Evolutionary conservation across 2,113 vertebrate species (phyloP), one percentile per base, ranked within the genome.

Genomic region (Haemorhous mexicanus): DNA sequence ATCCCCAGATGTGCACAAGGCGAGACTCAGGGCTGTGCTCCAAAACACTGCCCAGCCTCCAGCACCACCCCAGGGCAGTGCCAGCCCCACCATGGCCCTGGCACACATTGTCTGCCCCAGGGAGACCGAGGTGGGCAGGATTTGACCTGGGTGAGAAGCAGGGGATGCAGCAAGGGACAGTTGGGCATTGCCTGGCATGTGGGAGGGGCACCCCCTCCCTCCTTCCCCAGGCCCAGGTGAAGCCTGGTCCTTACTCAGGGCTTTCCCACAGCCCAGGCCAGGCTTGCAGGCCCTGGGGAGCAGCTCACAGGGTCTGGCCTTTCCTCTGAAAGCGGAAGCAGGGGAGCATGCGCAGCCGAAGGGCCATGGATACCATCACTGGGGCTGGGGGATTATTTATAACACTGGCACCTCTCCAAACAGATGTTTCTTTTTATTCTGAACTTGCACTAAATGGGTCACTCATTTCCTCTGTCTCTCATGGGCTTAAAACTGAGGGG

Each of bases 371-470:
- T 91, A 86, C 93, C 91, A 94, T 41, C 91, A 64, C 90, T 84
- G 7, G 87, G 97, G 90, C 73, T 87, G 94, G 89, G 94, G 90
- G 81, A 93, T 96, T 98, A 97, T 98, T 98, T 98, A 97, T 98
- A 98, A 93, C 62, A 1, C 84, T 98, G 98, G 98, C 96, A 56
- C 62, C 11, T 15, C 77, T 97, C 98, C 98, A 98, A 98, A 97
- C 98, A 98, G 98, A 98, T 98, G 97, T 98, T 98, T 97, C 70
- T 0, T 97, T 98, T 98, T 98, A 98, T 97, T 98, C 90, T 96
- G 91, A 96, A 96, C 94, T 97, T 77, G 53, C 76, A 76, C 86
- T 97, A 97, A 97, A 82, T 85, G 96, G 97, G 96, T 97, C 97
- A 87, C 97, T 98, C 94, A 62, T 97, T 98, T 97, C 97, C 96